phyloP scores from a whole-genome alignment of 2,113 vertebrate species.

The Cynoglossus semilaevis region DNA sequence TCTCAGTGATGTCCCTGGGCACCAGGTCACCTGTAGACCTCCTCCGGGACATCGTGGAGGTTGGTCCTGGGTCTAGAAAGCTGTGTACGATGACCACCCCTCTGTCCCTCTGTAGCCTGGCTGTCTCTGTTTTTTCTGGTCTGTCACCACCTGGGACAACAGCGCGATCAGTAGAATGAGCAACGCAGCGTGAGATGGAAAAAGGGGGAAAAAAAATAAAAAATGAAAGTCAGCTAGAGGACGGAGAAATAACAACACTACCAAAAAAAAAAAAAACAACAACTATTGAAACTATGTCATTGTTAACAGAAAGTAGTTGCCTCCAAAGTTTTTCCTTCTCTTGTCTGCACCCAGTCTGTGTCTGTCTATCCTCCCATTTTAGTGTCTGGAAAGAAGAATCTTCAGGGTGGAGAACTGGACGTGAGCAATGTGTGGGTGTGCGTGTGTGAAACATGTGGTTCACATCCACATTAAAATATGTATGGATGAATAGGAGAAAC shows the following conservation, averaged over 20 bases:
- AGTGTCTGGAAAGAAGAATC: conserved; percentile 31
- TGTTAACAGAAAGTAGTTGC: no score
- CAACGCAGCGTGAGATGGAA: conserved; percentile 17
- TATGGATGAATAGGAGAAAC: conserved; percentile 26
- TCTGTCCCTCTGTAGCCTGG: conserved; percentile 34
- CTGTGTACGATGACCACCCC: conserved; percentile 4
- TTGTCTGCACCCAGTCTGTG: conserved; percentile 1
- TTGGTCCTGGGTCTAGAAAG: conserved; percentile 23
- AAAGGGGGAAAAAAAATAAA: conserved; percentile 1
- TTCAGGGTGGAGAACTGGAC: conserved; percentile 32
- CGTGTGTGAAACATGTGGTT: conserved; percentile 52
- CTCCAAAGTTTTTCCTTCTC: conserved; percentile 19
- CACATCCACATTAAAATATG: conserved; percentile 51
- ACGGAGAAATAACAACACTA: conserved; percentile 1
- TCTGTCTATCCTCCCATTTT: conserved; percentile 40
- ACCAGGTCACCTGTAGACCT: conserved; percentile 76
- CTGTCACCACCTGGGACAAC: conserved; percentile 66
- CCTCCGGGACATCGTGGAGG: conserved; percentile 74
- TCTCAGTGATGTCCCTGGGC: conserved; percentile 80
- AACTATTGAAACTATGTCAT: no score
- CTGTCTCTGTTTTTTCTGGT: conserved; percentile 40
- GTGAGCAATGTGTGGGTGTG: conserved; percentile 30
- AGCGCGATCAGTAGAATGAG: conserved; percentile 55
- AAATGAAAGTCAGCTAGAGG: conserved; percentile 10
- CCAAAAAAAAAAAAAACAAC: background rate